Percentiles rank a stretch among this genome's conserved stretches.
phyloP scores from a whole-genome alignment of 2,888 invertebrate genomes.

The Charanyca ferruginea region DNA sequence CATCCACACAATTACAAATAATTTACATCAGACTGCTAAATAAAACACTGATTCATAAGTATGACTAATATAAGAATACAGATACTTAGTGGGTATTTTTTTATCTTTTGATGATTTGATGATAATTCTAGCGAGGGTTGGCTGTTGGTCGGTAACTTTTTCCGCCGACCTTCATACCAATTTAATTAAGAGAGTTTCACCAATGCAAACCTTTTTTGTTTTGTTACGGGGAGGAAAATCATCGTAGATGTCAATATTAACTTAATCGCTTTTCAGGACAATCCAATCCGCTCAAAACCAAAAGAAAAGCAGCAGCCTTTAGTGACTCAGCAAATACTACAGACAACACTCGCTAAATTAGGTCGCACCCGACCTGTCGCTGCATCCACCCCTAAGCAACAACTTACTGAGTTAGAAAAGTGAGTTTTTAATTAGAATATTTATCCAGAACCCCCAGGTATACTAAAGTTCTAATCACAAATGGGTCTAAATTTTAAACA shows the following conservation, averaged over 20 bases:
- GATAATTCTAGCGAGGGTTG: no score
- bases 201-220: no score
- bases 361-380: slow-evolving; percentile 86
- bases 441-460: no score
- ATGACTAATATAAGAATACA: no score
- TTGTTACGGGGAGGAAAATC: no score
- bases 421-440: slow-evolving; percentile 59
- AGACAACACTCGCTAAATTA: slow-evolving; percentile 86
- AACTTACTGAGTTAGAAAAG: slow-evolving; percentile 85
- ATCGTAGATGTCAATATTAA: not conserved
- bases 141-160: no score
- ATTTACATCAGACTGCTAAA: no score
- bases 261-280: slow-evolving; percentile 73
- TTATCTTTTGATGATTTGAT: no score
- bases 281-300: slow-evolving; percentile 80
- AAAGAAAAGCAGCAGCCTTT: slow-evolving; percentile 77
- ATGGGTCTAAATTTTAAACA: not conserved
- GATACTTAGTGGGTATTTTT: no score
- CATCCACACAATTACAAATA: no score
- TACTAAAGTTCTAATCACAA: not conserved
- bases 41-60: no score
- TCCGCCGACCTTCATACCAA: not conserved
- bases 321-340: slow-evolving; percentile 84
- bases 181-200: not conserved
- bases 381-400: slow-evolving; percentile 87